Evolutionary conservation across 2,888 invertebrate genomes (phyloP).

Genomic region (Osmoderma eremita): DNA sequence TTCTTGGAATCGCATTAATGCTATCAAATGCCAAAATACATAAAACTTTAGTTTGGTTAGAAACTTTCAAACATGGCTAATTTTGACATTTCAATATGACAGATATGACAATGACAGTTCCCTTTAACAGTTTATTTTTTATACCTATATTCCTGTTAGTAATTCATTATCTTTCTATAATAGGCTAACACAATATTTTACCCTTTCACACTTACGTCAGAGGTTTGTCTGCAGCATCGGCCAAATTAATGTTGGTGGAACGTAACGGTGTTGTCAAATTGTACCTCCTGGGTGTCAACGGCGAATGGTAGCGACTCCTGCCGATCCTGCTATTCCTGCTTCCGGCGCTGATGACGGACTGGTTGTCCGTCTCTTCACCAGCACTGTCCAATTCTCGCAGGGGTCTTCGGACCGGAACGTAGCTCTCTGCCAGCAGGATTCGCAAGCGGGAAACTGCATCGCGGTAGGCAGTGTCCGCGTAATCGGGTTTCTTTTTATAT

Average conservation of each 20-base stretch:
- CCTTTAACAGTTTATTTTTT: too few species aligned
- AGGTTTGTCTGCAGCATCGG: conserved; percentile 13
- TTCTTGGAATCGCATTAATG: too few species aligned
- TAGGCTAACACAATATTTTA: too few species aligned
- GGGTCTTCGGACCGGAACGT: conserved; percentile 64
- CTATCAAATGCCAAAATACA: too few species aligned
- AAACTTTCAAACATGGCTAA: too few species aligned
- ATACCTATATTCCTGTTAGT: too few species aligned
- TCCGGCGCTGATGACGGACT: conserved; percentile 63
- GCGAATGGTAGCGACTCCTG: conserved; percentile 46
- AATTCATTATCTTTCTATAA: too few species aligned
- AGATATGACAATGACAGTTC: too few species aligned
- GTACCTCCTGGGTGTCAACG: conserved; percentile 22
- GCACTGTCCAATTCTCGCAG: conserved; percentile 64
- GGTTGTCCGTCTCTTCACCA: conserved; percentile 70
- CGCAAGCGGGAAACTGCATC: conserved; percentile 84
- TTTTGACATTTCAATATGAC: too few species aligned
- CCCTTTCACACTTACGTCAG: conserved; percentile 6
- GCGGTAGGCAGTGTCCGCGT: conserved; percentile 84
- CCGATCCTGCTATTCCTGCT: conserved; percentile 48
- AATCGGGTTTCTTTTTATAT: conserved; percentile 65
- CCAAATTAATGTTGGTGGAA: conserved; percentile 13
- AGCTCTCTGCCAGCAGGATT: conserved; percentile 81
- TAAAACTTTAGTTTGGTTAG: too few species aligned
- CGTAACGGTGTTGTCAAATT: conserved; percentile 26